phyloP scores from a whole-genome alignment of 92 coral and sea anemone species.

The Parazoanthus darwini region DNA sequence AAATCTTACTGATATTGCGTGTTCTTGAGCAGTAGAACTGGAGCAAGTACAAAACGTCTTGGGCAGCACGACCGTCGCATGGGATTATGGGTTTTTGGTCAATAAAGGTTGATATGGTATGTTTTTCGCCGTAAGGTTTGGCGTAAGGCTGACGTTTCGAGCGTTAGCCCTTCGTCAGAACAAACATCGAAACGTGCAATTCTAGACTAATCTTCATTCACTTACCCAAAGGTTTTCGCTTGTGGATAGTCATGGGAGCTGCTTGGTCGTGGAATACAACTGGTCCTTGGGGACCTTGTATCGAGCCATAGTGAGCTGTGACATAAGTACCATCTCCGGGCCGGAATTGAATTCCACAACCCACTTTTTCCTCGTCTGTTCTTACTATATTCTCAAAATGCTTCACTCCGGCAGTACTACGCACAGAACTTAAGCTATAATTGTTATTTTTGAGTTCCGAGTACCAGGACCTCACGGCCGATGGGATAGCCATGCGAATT shows the following conservation, averaged over 20 bases:
- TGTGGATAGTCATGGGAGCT: conserved; percentile 5
- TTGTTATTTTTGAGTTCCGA: conserved; percentile 41
- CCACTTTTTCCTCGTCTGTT: conserved; percentile 45
- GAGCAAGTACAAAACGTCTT: too few species aligned
- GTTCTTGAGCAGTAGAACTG: too few species aligned
- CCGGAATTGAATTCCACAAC: conserved; percentile 59
- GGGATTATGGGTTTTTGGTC: too few species aligned
- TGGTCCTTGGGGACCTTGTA: not conserved
- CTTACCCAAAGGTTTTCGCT: conserved; percentile 23
- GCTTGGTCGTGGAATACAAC: conserved; percentile 8
- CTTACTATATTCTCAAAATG: conserved; percentile 52
- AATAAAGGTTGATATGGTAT: too few species aligned
- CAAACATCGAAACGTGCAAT: not conserved
- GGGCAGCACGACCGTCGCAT: too few species aligned
- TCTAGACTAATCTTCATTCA: not conserved
- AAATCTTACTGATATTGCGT: too few species aligned
- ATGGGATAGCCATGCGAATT: conserved; percentile 56
- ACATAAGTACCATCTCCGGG: conserved; percentile 64
- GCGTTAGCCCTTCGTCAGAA: too few species aligned
- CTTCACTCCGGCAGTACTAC: conserved; percentile 13
- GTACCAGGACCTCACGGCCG: conserved; percentile 72
- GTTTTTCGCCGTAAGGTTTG: too few species aligned
- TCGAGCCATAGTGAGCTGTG: conserved; percentile 54
- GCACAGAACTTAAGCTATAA: not conserved
- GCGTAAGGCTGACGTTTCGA: too few species aligned